Evolutionary conservation across 2,113 vertebrate genomes (phyloP), one percentile per base, ranked within the genome.

Genomic region (Tychaedon coryphoeus): DNA sequence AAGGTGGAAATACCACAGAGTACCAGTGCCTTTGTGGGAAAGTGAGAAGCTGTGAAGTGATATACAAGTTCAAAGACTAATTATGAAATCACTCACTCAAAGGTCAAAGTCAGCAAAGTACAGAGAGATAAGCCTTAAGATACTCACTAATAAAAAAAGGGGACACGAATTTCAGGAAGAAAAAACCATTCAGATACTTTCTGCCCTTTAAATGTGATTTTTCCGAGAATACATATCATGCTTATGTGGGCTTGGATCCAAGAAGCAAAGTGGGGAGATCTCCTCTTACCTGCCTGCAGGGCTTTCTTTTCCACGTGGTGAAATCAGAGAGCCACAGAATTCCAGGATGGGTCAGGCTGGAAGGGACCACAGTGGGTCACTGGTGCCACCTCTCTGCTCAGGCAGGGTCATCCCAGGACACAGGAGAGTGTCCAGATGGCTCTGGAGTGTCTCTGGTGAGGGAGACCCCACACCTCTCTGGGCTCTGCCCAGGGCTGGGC

Each of bases 1-100:
- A 94, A 96, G 92, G 95, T 96, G 87, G 96, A 98, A 98, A 98
- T 93, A 75, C 94, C 93, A 94, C 47, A 48, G 60, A 91, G 67
- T 53, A 93, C 69, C 85, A 95, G 56, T 81, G 53, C 40, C 36
- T 95, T 96, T 97, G 88, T 97, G 95, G 86, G 90, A 97, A 97
- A 97, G 29, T 9, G 33, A 97, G 94, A 95, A 94, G 79, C 43
- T 90, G 86, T 94, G 82, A 92, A 88, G 50, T 72, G 75, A 97
- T 61, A 95, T 65, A 28, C 36, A 73, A 80, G 79, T 98, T 97
- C 93, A 96, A 94, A 97, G 86, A 31, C 54, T 92, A 94, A 96
- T 94, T 92, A 87, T 90, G 93, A 92, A 86, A 95, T 94, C 82
- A 94, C 69, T 92, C 97, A 86, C 56, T 71, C 93, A 96, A 97